Percentiles rank a stretch among this genome's conserved stretches.
Conservation (phyloP, 2,888 invertebrate genomes). For the Lepidocyrtinus sp. region DNA sequence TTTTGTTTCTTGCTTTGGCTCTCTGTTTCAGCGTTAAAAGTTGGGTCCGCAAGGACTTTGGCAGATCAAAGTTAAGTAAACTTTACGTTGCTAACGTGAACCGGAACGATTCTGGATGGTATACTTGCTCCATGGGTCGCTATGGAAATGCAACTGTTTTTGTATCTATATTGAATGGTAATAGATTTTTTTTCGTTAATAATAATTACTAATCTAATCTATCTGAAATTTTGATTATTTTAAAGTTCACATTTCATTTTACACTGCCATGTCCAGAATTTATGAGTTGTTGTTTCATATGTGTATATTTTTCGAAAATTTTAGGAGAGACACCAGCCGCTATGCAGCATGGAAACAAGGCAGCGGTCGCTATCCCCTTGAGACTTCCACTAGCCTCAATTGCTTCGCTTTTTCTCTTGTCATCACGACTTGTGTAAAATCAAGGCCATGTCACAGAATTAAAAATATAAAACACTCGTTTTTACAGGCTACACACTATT, state of each 20-base stretch:
- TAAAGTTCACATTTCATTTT: too few species aligned
- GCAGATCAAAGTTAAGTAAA: slow-evolving; percentile 67
- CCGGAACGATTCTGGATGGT: slow-evolving; percentile 69
- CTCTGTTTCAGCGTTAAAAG: slow-evolving; percentile 66
- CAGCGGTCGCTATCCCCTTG: slow-evolving; percentile 6
- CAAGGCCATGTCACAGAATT: background rate
- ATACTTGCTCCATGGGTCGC: slow-evolving; percentile 69
- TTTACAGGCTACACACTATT: background rate
- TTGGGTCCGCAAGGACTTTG: slow-evolving; percentile 69
- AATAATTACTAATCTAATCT: too few species aligned
- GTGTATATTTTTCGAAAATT: too few species aligned
- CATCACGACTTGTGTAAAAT: slow-evolving; percentile 32
- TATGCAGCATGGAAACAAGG: slow-evolving; percentile 67
- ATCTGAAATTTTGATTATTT: too few species aligned
- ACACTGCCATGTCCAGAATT: too few species aligned
- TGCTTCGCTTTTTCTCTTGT: slow-evolving; percentile 27
- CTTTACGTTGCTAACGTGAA: slow-evolving; percentile 70
- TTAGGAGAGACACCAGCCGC: slow-evolving; percentile 69
- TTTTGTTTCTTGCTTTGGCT: too few species aligned
- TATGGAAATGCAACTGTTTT: slow-evolving; percentile 70
- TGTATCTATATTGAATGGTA: slow-evolving; percentile 70
- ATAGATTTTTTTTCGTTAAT: background rate
- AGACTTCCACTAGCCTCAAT: slow-evolving; percentile 30
- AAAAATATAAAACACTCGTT: background rate
- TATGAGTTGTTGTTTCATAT: too few species aligned